A percentile compares a stretch with the other conserved stretches of the same genome.
These are phyloP conservation scores for Mallateleia sp. DNA, from an alignment of 2,888 invertebrate genomes.

Conservation along the genomic window DNA sequence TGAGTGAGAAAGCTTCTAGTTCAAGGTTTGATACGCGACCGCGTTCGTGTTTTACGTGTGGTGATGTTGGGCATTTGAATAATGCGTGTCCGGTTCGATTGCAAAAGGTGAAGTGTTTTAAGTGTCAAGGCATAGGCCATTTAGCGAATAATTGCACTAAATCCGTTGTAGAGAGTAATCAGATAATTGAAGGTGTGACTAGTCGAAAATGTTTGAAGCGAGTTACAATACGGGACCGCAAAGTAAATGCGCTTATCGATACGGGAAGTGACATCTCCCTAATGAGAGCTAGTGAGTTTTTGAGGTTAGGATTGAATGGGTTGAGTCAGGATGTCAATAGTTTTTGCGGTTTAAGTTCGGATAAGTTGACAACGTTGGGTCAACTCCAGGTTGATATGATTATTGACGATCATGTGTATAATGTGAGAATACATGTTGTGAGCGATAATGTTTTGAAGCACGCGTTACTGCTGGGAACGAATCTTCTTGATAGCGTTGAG, in stretches of 20 bases:
- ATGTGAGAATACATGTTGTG: slow-evolving; percentile 59
- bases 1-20: no score
- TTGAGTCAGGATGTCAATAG: slow-evolving; percentile 4
- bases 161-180: no score
- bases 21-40: no score
- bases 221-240: not conserved
- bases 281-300: slow-evolving; percentile 39
- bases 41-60: no score
- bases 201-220: slow-evolving; percentile 31
- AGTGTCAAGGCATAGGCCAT: no score
- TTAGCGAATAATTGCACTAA: no score
- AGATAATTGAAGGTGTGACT: no score
- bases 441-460: slow-evolving; percentile 40
- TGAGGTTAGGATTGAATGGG: slow-evolving; percentile 20
- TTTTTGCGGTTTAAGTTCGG: slow-evolving; percentile 53
- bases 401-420: slow-evolving; percentile 52
- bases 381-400: slow-evolving; percentile 6
- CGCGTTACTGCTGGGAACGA: slow-evolving; percentile 55
- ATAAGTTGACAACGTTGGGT: slow-evolving; percentile 40
- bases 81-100: no score
- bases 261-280: slow-evolving; percentile 62
- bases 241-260: slow-evolving; percentile 39
- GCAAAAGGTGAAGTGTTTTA: no score
- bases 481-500: slow-evolving; percentile 50
- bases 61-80: no score